Evolutionary conservation across 37 sponge, comb jelly and placozoan genomes (phyloP).

Genomic region (Sycon ciliatum): DNA sequence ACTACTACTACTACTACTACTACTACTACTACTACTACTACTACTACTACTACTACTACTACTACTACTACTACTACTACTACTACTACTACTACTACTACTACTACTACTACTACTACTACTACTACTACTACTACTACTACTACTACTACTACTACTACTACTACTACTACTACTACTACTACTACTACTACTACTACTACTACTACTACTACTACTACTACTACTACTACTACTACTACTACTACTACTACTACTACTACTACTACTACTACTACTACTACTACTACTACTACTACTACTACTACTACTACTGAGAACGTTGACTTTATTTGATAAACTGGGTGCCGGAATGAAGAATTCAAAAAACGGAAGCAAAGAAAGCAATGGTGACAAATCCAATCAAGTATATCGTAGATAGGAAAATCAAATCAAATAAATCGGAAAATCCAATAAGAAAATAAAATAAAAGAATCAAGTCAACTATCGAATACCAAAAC

Average conservation of each 20-base stretch:
- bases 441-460: too few relatives aligned
- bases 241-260: slow-evolving; percentile 8
- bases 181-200: slow-evolving; percentile 8
- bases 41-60: slow-evolving; percentile 8
- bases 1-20: slow-evolving; percentile 8
- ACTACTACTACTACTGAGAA: too few relatives aligned
- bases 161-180: slow-evolving; percentile 8
- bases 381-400: too few relatives aligned
- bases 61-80: slow-evolving; percentile 8
- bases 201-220: slow-evolving; percentile 6
- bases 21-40: slow-evolving; percentile 6
- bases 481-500: too few relatives aligned
- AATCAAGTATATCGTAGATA: too few relatives aligned
- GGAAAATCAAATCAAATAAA: too few relatives aligned
- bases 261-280: slow-evolving; percentile 6
- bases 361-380: too few relatives aligned
- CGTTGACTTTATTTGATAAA: too few relatives aligned
- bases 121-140: slow-evolving; percentile 8
- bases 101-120: slow-evolving; percentile 8
- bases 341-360: too few relatives aligned
- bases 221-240: slow-evolving; percentile 8
- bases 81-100: slow-evolving; percentile 6
- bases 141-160: slow-evolving; percentile 6
- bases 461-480: too few relatives aligned
- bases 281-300: too few relatives aligned